Conservation (phyloP, 2,113 vertebrate genomes). For the Elaphurus davidianus region DNA sequence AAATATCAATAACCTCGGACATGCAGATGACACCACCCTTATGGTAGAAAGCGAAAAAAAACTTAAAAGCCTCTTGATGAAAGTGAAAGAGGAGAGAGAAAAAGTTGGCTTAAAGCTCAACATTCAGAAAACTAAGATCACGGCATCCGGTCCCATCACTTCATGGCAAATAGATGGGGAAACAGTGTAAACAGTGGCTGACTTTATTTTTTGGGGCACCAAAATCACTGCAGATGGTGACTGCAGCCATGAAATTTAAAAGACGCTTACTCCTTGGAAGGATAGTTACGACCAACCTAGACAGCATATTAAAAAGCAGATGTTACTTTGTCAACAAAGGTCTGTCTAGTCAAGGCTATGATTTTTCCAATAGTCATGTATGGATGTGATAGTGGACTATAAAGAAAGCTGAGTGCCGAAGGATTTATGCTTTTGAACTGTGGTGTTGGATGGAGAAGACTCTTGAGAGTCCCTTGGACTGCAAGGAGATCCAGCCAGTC, state of each 20-base stretch:
- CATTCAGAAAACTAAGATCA: not conserved
- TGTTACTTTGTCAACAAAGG: not conserved
- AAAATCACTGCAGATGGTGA: not conserved
- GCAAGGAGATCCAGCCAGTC: not conserved
- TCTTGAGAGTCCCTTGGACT: not conserved
- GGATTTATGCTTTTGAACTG: not conserved
- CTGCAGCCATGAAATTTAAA: not conserved
- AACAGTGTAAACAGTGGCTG: not conserved
- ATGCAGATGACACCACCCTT: not conserved
- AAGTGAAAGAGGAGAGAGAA: not conserved
- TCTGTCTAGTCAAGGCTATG: not conserved
- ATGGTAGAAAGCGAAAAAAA: not conserved
- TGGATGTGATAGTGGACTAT: not conserved
- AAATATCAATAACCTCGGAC: not conserved
- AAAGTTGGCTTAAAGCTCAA: not conserved
- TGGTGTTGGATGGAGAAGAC: not conserved
- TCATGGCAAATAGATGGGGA: not conserved
- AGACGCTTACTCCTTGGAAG: not conserved
- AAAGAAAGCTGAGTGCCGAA: not conserved
- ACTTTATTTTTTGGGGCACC: accelerated
- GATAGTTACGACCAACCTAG: not conserved
- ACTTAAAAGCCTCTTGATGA: not conserved
- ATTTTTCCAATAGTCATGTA: not conserved
- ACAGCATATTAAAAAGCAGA: not conserved
- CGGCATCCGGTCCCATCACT: not conserved